These are phyloP conservation scores for Colostygia pectinataria DNA, from an alignment of 2,888 invertebrate species.

Conservation along the genomic window DNA sequence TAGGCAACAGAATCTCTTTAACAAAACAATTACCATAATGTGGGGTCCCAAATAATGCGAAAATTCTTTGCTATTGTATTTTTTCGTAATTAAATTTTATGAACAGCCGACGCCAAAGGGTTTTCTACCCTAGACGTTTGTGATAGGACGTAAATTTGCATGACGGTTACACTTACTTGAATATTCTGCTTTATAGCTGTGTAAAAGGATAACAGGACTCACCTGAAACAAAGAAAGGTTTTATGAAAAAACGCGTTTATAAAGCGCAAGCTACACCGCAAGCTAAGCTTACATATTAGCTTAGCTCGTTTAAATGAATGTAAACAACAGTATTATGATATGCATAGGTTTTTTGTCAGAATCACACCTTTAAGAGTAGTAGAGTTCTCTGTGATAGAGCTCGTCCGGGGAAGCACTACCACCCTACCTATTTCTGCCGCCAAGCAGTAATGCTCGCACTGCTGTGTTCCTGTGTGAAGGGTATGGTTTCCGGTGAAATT, in stretches of 20 bases:
- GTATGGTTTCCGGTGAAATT: too few species aligned
- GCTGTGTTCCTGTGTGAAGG: too few species aligned
- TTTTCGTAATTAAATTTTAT: constrained; percentile 36
- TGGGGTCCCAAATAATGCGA: constrained; percentile 31
- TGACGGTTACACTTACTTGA: constrained; percentile 35
- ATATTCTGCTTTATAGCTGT: constrained; percentile 39
- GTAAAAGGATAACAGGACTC: constrained; percentile 52
- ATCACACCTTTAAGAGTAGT: too few species aligned
- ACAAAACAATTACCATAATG: constrained; percentile 37
- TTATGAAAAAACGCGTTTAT: constrained; percentile 51
- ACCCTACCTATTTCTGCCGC: too few species aligned
- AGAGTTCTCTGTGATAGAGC: too few species aligned
- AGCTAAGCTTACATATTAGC: too few species aligned
- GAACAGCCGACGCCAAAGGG: neutral
- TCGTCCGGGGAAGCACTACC: too few species aligned
- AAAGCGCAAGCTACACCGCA: too few species aligned
- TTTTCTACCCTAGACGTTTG: constrained; percentile 1
- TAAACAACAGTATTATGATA: too few species aligned
- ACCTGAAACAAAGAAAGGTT: constrained; percentile 67
- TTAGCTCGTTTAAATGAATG: too few species aligned
- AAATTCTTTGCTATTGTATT: constrained; percentile 29
- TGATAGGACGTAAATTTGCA: constrained; percentile 15
- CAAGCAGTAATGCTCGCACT: too few species aligned
- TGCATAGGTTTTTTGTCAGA: too few species aligned
- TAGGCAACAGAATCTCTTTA: constrained; percentile 28